Evolutionary conservation across 2,113 vertebrate species (phyloP).

Genomic region (Zeus faber): DNA sequence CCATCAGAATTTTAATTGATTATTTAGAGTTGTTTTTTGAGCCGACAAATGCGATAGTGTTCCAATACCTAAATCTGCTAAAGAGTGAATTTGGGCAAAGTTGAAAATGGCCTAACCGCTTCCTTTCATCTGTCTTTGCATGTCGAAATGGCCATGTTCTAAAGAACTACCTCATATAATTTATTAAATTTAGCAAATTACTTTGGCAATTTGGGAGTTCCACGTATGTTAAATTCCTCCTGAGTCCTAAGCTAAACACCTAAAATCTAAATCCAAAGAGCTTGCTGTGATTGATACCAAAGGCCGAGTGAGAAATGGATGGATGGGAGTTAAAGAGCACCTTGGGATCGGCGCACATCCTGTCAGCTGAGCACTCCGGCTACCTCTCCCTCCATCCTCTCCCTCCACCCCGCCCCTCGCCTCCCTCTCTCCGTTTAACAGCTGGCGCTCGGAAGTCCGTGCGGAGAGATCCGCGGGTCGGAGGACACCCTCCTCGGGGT

Average conservation of each 20-base stretch:
- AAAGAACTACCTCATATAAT: too few relatives aligned
- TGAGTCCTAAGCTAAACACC: too few relatives aligned
- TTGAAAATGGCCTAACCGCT: too few relatives aligned
- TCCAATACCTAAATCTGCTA: conserved; percentile 13
- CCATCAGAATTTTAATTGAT: too few relatives aligned
- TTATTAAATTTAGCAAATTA: too few relatives aligned
- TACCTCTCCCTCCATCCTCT: neutral
- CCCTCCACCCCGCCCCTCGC: conserved; percentile 8
- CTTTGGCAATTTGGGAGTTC: too few relatives aligned
- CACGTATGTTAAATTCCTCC: too few relatives aligned
- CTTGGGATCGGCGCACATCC: conserved; percentile 53
- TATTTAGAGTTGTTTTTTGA: conserved; percentile 16
- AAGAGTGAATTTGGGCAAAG: too few relatives aligned
- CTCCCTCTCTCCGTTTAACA: conserved; percentile 32
- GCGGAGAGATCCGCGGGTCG: conserved; percentile 47
- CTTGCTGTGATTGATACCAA: conserved; percentile 38
- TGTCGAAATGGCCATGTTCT: too few relatives aligned
- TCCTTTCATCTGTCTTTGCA: too few relatives aligned
- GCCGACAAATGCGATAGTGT: neutral
- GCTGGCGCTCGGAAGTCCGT: conserved; percentile 43
- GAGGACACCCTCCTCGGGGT: conserved; percentile 36
- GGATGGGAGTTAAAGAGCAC: conserved; percentile 28
- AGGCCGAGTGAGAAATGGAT: conserved; percentile 29
- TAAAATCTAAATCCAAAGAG: neutral
- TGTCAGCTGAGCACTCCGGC: conserved; percentile 59